Evolutionary conservation across 2,797 vertebrate species (phyloP).

Genomic region (Phataginus tricuspis): DNA sequence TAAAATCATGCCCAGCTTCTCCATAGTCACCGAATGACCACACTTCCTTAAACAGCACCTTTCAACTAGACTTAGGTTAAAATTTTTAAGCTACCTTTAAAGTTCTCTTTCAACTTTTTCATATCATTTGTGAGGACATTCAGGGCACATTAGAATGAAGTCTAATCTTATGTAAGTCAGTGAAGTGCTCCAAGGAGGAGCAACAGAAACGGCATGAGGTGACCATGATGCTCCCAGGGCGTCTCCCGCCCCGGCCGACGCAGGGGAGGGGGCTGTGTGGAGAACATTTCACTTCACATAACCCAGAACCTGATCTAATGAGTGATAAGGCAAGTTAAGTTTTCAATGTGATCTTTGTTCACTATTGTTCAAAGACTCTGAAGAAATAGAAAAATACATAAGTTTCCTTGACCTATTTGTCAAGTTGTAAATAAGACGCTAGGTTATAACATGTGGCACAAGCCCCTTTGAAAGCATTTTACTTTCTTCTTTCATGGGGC

Average conservation of each 20-base stretch:
- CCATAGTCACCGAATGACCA: background rate
- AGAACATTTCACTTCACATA: background rate
- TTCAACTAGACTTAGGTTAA: background rate
- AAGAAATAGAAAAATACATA: constrained; percentile 32
- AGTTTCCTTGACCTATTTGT: constrained; percentile 44
- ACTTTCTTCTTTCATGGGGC: constrained; percentile 68
- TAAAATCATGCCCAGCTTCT: constrained; percentile 7
- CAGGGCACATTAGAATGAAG: background rate
- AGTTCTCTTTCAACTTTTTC: constrained; percentile 33
- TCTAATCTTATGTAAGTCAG: too few species aligned
- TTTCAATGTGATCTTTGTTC: constrained; percentile 60
- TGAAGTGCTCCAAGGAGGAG: background rate
- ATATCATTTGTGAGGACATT: background rate
- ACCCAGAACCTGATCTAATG: constrained; percentile 35
- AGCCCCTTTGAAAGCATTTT: constrained; percentile 58
- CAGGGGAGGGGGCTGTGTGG: background rate
- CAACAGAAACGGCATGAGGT: background rate
- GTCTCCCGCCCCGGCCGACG: background rate
- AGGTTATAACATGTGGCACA: background rate
- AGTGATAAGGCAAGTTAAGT: constrained; percentile 34
- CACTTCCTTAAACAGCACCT: constrained; percentile 14
- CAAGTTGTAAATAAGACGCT: constrained; percentile 54
- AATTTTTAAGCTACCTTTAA: constrained; percentile 41
- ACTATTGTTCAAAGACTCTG: constrained; percentile 46
- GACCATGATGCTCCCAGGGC: background rate